Evolutionary conservation across 2,888 invertebrate species (phyloP), one percentile per base, ranked within the genome.

Genomic region (Ligdia adustata): DNA sequence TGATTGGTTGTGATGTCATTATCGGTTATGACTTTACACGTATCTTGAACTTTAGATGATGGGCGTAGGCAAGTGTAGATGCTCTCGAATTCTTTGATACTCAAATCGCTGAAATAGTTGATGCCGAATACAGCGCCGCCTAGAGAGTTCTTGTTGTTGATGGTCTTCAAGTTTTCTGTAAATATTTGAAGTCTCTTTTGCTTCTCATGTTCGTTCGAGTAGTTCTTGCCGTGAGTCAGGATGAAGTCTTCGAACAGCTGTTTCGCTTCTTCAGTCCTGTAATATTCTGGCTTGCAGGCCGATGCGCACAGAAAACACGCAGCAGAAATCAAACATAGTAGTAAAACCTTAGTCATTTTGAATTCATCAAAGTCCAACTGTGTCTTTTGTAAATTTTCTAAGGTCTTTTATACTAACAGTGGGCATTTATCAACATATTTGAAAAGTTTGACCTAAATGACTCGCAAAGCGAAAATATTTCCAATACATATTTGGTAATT

Each of bases 161-260:
- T 39, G 0, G 9, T 4, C 0, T 9, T 22, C n/a, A 53, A 9
- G 6, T 31, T 42, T 11, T 45, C 20, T 6, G 11, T 33, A 11
- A 53, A 53, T 32, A 45, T 39, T 7, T 39, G 11, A 9, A 53
- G 32, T 18, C 45, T 45, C 5, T 1, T 0, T n/a, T 9, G 27
- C 22, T 39, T 39, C 14, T 53, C 48, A 6, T 9, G 5, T 9
- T 14, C 22, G 9, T 4, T 18, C 0, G 16, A 0, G 22, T 53
- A 52, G 0, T 1, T 26, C 33, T 32, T 53, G 13, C 27, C 18
- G 11, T 45, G n/a, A 2, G 26, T 34, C 4, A 22, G 1, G 6
- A 35, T 35, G 14, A 45, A 53, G 4, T 9, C 14, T 32, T 53
- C 34, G 9, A 45, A 53, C 15, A 42, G 31, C 5, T 14, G 7